These are phyloP conservation scores for Pomacea canaliculata DNA, from an alignment of 2,888 invertebrate genomes.

Conservation along the genomic window DNA sequence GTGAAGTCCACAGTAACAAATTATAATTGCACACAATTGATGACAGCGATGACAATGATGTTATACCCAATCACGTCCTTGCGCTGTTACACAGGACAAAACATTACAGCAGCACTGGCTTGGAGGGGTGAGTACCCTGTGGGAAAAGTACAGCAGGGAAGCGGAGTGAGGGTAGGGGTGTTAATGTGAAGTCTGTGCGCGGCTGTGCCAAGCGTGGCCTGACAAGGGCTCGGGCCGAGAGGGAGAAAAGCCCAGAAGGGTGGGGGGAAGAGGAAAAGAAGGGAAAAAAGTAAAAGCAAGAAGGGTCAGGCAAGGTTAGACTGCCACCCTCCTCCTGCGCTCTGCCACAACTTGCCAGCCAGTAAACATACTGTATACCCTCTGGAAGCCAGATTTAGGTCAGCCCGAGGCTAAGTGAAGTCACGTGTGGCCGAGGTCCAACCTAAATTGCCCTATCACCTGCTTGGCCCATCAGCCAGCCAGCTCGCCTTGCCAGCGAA, in stretches of 20 bases:
- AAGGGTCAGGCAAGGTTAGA: slow-evolving; percentile 14
- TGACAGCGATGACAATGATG: no score
- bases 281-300: neutral
- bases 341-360: neutral
- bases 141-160: slow-evolving; percentile 1
- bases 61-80: no score
- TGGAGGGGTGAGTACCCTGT: neutral
- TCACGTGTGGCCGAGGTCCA: slow-evolving; percentile 15
- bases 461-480: neutral
- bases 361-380: neutral
- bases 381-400: slow-evolving; percentile 1
- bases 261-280: neutral
- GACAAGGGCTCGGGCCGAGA: neutral
- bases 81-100: no score
- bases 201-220: slow-evolving; percentile 2
- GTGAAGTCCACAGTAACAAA: no score
- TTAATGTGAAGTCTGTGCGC: slow-evolving; percentile 7
- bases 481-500: neutral
- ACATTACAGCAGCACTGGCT: no score
- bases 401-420: slow-evolving; percentile 13
- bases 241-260: neutral
- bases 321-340: neutral
- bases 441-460: slow-evolving; percentile 11
- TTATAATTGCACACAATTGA: no score
- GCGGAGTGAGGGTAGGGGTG: neutral